Evolutionary conservation across 2,888 invertebrate genomes (phyloP).

Genomic region (Lomographa bimaculata): DNA sequence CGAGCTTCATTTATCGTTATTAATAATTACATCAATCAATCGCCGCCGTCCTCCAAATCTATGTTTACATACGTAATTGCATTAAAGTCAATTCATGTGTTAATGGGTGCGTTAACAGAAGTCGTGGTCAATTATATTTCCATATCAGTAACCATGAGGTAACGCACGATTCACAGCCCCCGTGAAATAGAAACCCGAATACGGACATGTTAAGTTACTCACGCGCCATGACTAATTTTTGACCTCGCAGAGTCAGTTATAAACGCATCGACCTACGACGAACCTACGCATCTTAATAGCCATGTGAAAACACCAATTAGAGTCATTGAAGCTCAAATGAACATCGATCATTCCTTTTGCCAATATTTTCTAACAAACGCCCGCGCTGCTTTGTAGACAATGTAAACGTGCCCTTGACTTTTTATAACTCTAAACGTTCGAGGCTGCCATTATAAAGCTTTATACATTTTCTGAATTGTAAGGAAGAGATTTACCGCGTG

Average conservation of each 20-base stretch:
- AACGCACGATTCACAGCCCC: slow-evolving; percentile 43
- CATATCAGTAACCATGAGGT: slow-evolving; percentile 47
- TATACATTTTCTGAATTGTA: slow-evolving; percentile 46
- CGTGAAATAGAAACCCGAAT: slow-evolving; percentile 32
- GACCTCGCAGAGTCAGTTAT: slow-evolving; percentile 39
- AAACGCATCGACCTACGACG: slow-evolving; percentile 32
- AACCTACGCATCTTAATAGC: slow-evolving; percentile 40
- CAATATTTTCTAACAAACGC: slow-evolving; percentile 22
- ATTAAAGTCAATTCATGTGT: slow-evolving; percentile 36
- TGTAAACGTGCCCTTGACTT: slow-evolving; percentile 65
- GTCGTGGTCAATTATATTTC: slow-evolving; percentile 25
- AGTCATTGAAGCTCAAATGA: slow-evolving; percentile 37
- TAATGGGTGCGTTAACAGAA: slow-evolving; percentile 30
- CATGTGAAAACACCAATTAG: slow-evolving; percentile 49
- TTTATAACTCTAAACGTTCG: slow-evolving; percentile 47
- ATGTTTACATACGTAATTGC: slow-evolving; percentile 43
- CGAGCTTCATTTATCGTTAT: slow-evolving; percentile 12
- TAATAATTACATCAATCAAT: slow-evolving; percentile 23
- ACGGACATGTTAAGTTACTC: slow-evolving; percentile 32
- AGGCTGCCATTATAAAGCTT: slow-evolving; percentile 53
- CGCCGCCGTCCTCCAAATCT: slow-evolving; percentile 37
- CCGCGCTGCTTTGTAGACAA: slow-evolving; percentile 56
- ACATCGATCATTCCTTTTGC: slow-evolving; percentile 35
- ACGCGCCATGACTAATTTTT: slow-evolving; percentile 34
- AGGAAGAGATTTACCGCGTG: slow-evolving; percentile 44